phyloP scores from a whole-genome alignment of 2,888 invertebrate genomes.

The Drosophila subsilvestris region DNA sequence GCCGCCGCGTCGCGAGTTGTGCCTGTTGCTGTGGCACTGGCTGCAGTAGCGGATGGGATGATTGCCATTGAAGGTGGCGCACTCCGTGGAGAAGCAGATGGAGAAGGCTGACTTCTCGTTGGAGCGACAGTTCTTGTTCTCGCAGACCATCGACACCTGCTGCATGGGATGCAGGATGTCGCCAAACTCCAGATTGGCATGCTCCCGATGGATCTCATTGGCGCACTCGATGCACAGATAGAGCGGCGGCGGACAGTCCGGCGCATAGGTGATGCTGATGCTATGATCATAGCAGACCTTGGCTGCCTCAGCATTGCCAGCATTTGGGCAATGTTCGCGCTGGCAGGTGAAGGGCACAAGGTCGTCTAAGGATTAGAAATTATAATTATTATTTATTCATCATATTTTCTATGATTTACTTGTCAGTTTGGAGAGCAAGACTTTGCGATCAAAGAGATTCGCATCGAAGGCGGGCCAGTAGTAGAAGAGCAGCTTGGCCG shows the following conservation, averaged over 20 bases:
- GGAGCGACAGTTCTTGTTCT: slow-evolving; percentile 98
- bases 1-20: slow-evolving; percentile 93
- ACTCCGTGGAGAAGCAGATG: slow-evolving; percentile 98
- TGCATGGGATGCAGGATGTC: slow-evolving; percentile 96
- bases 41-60: slow-evolving; percentile 97
- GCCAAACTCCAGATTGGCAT: slow-evolving; percentile 92
- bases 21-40: slow-evolving; percentile 94
- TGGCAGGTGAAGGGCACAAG: slow-evolving; percentile 93
- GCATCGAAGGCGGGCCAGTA: slow-evolving; percentile 99
- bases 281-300: slow-evolving; percentile 98
- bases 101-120: slow-evolving; percentile 96
- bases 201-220: slow-evolving; percentile 94
- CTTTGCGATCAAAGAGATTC: slow-evolving; percentile 94
- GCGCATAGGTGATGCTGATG: slow-evolving; percentile 93
- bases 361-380: slow-evolving; percentile 86
- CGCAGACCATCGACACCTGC: slow-evolving; percentile 97
- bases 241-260: slow-evolving; percentile 95
- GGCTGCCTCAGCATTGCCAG: slow-evolving; percentile 93
- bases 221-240: slow-evolving; percentile 98
- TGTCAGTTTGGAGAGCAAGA: slow-evolving; percentile 93
- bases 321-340: slow-evolving; percentile 95
- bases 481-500: slow-evolving; percentile 98
- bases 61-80: slow-evolving; percentile 97
- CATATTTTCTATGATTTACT: too few relatives aligned
- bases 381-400: too few relatives aligned